Evolutionary conservation across 2,797 vertebrate genomes (phyloP).

Genomic region (Rhabdophis nuchalis): DNA sequence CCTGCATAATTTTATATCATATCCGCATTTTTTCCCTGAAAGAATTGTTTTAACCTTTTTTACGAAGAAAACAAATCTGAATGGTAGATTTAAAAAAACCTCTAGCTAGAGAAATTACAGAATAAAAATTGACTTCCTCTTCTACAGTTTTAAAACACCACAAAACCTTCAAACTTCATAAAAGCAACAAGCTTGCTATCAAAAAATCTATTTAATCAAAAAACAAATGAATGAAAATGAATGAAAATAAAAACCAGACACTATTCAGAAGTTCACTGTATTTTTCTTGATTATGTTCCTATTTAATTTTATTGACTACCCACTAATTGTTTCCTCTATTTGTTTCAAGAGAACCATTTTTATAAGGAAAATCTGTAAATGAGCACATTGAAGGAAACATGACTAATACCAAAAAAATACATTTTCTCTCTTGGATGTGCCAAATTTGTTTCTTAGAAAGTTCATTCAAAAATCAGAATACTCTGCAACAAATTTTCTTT

Average conservation of each 20-base stretch:
- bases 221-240: neutral
- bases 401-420: constrained; percentile 16
- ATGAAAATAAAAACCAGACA: neutral
- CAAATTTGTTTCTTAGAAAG: neutral
- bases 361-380: constrained; percentile 21
- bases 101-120: constrained; percentile 12
- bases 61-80: constrained; percentile 22
- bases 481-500: neutral
- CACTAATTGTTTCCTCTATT: constrained; percentile 26
- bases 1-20: constrained; percentile 52
- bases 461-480: neutral
- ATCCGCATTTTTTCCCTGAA: constrained; percentile 52
- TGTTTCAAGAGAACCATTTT: constrained; percentile 12
- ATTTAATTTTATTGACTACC: neutral
- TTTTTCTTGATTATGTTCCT: neutral
- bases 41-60: constrained; percentile 57
- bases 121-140: constrained; percentile 5
- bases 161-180: neutral
- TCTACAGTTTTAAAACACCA: neutral
- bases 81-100: constrained; percentile 50
- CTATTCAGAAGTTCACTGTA: neutral
- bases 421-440: constrained; percentile 5
- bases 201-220: neutral
- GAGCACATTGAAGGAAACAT: constrained; percentile 22
- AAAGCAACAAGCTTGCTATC: neutral